phyloP scores from a whole-genome alignment of 2,113 vertebrate genomes.

The Phylloscopus trochiloides region DNA sequence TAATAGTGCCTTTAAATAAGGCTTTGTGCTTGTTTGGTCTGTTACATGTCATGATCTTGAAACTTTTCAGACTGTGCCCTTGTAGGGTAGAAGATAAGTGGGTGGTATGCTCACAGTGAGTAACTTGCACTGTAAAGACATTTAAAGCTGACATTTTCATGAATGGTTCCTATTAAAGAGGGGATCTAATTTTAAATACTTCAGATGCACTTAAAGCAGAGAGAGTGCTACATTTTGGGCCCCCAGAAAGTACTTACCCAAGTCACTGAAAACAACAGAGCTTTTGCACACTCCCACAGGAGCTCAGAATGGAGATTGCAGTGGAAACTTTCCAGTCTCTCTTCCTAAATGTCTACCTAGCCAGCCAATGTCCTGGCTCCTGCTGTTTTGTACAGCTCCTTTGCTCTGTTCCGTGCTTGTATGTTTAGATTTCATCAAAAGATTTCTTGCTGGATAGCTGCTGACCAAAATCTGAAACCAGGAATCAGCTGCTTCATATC shows the following conservation, averaged over 20 bases:
- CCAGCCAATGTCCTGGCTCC: not conserved
- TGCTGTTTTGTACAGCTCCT: not conserved
- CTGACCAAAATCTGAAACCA: not conserved
- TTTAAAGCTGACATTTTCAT: conserved; percentile 45
- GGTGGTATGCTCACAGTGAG: conserved; percentile 25
- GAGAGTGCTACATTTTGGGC: not conserved
- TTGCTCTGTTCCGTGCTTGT: not conserved
- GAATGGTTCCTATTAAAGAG: conserved; percentile 32
- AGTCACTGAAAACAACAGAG: not conserved
- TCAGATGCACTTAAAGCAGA: conserved; percentile 7
- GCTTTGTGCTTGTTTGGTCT: conserved; percentile 29
- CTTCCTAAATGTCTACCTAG: not conserved
- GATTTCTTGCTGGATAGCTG: not conserved
- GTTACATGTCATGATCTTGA: conserved; percentile 2
- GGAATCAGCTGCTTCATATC: not conserved
- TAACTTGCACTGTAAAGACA: not conserved
- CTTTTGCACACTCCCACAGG: not conserved
- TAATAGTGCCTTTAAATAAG: not conserved
- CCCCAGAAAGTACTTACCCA: not conserved
- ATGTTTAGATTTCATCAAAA: not conserved
- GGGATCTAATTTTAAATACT: conserved; percentile 28
- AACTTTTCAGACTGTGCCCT: conserved; percentile 28
- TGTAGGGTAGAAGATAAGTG: conserved; percentile 35
- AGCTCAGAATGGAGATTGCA: not conserved
- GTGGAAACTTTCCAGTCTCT: not conserved